These are phyloP conservation scores for Pristionchus japonicus DNA, from an alignment of 2,888 invertebrate genomes.

Conservation along the genomic window DNA sequence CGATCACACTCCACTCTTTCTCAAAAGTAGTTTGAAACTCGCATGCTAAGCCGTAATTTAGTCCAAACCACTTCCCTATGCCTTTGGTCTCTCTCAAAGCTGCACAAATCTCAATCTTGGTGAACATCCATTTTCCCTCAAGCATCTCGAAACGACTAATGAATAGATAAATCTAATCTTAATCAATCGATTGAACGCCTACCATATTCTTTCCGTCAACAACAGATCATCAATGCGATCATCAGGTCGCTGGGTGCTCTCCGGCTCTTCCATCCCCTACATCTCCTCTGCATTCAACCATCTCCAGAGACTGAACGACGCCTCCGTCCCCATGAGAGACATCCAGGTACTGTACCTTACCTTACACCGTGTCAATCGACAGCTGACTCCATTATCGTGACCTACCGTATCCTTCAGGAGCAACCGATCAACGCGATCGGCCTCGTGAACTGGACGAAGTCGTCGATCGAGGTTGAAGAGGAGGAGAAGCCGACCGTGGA, in stretches of 20 bases:
- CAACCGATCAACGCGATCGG: constrained; percentile 69
- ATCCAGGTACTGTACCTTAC: background rate
- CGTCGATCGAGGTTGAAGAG: constrained; percentile 56
- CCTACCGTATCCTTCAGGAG: constrained; percentile 51
- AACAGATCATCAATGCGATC: background rate
- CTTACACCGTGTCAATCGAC: background rate
- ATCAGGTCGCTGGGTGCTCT: constrained; percentile 62
- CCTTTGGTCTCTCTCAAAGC: too few relatives aligned
- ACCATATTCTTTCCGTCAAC: too few relatives aligned
- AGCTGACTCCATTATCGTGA: background rate
- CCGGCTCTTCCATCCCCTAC: constrained; percentile 63
- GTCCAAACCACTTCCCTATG: background rate
- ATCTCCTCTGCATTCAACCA: constrained; percentile 70
- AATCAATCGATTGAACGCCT: background rate
- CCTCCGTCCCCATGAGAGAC: constrained; percentile 61
- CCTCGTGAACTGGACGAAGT: constrained; percentile 65
- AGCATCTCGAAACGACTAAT: too few relatives aligned
- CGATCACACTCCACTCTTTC: background rate
- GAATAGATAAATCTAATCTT: background rate
- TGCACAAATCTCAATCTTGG: too few relatives aligned
- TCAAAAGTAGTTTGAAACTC: background rate
- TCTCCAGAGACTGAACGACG: constrained; percentile 63
- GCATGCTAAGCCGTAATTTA: background rate
- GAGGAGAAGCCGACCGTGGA: constrained; percentile 40
- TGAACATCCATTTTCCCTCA: too few relatives aligned